phyloP scores from a whole-genome alignment of 2,888 invertebrate species.

The Tetrapedia diversipes region DNA sequence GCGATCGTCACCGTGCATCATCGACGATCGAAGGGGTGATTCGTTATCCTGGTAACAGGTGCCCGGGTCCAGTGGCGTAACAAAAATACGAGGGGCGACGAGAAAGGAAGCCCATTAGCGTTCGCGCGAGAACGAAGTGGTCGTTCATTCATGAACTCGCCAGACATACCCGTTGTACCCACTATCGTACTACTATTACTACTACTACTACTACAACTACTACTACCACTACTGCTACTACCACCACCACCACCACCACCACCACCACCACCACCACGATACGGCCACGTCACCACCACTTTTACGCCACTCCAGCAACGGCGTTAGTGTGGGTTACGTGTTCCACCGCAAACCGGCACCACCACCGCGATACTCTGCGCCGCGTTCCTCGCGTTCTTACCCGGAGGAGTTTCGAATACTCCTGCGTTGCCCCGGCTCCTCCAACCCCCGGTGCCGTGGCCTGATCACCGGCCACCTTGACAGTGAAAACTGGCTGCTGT shows the following conservation, averaged over 20 bases:
- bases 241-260: conserved; percentile 50
- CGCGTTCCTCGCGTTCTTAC: conserved; percentile 69
- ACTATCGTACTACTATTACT: conserved; percentile 60
- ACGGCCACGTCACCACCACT: conserved; percentile 56
- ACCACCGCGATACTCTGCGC: conserved; percentile 41
- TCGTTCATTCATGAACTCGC: conserved; percentile 80
- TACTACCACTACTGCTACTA: conserved; percentile 39
- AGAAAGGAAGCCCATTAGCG: conserved; percentile 79
- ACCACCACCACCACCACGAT: conserved; percentile 46
- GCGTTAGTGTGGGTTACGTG: conserved; percentile 59
- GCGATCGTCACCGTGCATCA: neutral
- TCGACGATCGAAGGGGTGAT: conserved; percentile 3
- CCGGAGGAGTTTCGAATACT: conserved; percentile 57
- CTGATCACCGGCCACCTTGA: conserved; percentile 55
- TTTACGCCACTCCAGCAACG: conserved; percentile 48
- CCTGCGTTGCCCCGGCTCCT: conserved; percentile 16
- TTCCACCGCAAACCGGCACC: conserved; percentile 65
- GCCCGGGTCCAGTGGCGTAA: conserved; percentile 18
- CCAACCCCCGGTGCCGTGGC: conserved; percentile 23
- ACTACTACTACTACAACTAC: conserved; percentile 33
- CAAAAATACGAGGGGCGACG: conserved; percentile 62
- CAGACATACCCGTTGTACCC: conserved; percentile 56
- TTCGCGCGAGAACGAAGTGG: conserved; percentile 70
- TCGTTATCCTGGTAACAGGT: conserved; percentile 31
- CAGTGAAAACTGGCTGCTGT: conserved; percentile 48